Base-by-base conservation (phyloP, 2,113 vertebrate species). In the Rhea americana region DNA sequence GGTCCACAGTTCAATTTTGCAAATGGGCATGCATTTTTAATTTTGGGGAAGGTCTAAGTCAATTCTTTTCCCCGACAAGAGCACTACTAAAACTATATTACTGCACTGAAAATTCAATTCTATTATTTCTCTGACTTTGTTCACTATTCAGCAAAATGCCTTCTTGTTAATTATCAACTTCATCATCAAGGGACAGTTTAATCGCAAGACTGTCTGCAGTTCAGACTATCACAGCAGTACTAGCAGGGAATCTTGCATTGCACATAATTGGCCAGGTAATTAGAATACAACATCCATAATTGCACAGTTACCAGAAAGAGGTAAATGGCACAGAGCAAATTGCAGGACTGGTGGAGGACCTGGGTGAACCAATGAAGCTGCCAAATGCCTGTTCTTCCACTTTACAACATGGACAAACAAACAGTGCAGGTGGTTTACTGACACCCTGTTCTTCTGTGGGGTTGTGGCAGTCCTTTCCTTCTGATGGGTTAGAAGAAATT, bases 181-280 rank as follows among this genome's bases (percentile, higher is more conserved):
- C 67, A 92, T 86, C 93, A 92, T 71, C 87, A 4, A 96, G 90
- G 93, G 96, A 95, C 88, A 94, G 86, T 75, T 96, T 96, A 96
- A 97, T 94, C 93, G 91, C 90, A 87, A 90, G 90, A 86, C 70
- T 81, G 85, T 89, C 91, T 96, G 82, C 70, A 88, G 87, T 91
- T 94, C 84, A 86, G 53, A 88, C 91, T 88, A 93, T 90, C 85
- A 72, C 85, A 78, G 83, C 73, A 91, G 41, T 55, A 65, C 68
- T 78, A 91, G 82, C 45, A 83, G 75, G 48, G 87, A 94, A 90
- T 85, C 72, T 72, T 76, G 59, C 85, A 86, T 74, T 56, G 80
- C 81, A 94, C 51, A 84, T 93, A 96, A 95, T 90, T 94, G 95
- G 87, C 75, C 87, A 95, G 87, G 85, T 94, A 97, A 96, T 96